Evolutionary conservation across 2,888 invertebrate species (phyloP), one percentile per base, ranked within the genome.

Genomic region (Lithosia quadra): DNA sequence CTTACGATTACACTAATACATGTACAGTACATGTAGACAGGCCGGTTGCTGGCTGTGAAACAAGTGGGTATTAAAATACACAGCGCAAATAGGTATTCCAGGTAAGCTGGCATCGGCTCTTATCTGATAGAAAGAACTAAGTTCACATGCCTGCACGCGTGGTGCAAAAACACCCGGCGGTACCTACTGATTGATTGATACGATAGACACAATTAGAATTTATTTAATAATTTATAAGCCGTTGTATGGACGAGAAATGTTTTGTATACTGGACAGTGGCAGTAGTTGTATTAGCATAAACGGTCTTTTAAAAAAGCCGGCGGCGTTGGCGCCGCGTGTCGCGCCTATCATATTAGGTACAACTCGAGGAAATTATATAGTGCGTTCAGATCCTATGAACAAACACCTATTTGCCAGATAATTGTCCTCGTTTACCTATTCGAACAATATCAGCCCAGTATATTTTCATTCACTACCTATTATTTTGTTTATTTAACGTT

Each of bases 361-460:
- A 87, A 87, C 89, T 83, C 88, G 89, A 91, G 90, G 92, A 70
- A 94, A 94, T 94, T 93, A 92, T 89, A 92, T 87, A 89, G 87
- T 88, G 90, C 78, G 87, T 86, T 87, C 86, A 90, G 87, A 90
- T 91, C 90, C 89, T 88, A 88, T 83, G 81, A 88, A 88, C 90
- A 91, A 90, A 91, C 87, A 90, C 89, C 87, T 88, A 89, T 91
- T 90, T 90, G 84, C 88, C 66, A 84, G 83, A 89, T 92, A 92
- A 93, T 93, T 93, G 88, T 88, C 82, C 86, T 86, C 83, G 88
- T 90, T 90, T 88, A 88, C 86, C 81, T 88, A 86, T 85, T 85
- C 80, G 72, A 87, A 83, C 82, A 80, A 84, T 84, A 86, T 84
- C 84, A 86, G 80, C 84, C 72, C 68, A 78, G 79, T 78, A 77